These are phyloP conservation scores for Zosterops hypoxanthus DNA, from an alignment of 2,113 vertebrate species.

Conservation along the genomic window DNA sequence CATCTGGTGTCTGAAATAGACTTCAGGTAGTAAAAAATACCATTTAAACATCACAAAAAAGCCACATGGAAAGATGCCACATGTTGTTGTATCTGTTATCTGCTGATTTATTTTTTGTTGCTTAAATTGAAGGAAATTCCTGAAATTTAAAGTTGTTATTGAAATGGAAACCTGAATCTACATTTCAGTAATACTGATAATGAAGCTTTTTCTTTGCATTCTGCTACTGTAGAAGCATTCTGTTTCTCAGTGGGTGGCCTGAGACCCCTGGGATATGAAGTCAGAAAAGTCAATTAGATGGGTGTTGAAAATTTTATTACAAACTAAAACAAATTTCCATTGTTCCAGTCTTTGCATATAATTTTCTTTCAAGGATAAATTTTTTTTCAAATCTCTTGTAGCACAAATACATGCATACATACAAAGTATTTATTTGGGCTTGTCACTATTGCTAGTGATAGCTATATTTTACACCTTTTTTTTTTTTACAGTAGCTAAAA, in stretches of 20 bases:
- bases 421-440: background rate
- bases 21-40: background rate
- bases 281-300: slow-evolving; percentile 16
- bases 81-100: background rate
- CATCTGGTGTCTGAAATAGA: background rate
- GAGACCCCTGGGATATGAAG: background rate
- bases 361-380: background rate
- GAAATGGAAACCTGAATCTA: background rate
- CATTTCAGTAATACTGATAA: background rate
- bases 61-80: background rate
- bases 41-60: background rate
- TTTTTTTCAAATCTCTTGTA: background rate
- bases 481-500: background rate
- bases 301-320: slow-evolving; percentile 17
- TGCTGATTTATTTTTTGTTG: background rate
- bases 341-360: background rate
- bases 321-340: background rate
- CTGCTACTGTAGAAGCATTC: background rate
- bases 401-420: background rate
- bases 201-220: background rate
- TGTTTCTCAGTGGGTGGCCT: background rate
- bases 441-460: background rate
- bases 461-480: background rate
- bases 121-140: background rate
- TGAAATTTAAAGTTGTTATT: background rate